Conservation (phyloP, 2,113 vertebrate species). For the Xiphias gladius region DNA sequence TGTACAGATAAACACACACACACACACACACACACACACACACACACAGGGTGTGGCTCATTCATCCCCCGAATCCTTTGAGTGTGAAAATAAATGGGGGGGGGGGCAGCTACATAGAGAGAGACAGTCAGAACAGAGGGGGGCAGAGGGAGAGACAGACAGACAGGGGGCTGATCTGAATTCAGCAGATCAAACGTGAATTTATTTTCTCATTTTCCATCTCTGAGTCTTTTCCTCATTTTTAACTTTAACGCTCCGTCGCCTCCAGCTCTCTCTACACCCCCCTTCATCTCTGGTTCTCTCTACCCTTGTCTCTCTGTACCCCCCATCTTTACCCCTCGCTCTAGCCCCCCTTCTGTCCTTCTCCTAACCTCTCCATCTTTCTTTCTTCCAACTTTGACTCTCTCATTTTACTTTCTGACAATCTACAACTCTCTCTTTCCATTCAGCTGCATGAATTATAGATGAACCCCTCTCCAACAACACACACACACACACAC, state of each 20-base stretch:
- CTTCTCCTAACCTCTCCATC: not conserved
- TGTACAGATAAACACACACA: no score
- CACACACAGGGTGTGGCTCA: slow-evolving; percentile 9
- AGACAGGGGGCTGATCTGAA: slow-evolving; percentile 23
- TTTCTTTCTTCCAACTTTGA: slow-evolving; percentile 45
- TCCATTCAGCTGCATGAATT: slow-evolving; percentile 64
- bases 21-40: not conserved
- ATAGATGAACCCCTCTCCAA: slow-evolving; percentile 57
- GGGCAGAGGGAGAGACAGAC: not conserved
- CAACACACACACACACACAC: not conserved
- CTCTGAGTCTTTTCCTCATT: slow-evolving; percentile 50
- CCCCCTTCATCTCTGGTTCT: not conserved
- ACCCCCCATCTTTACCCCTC: not conserved
- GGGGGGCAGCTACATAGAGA: not conserved
- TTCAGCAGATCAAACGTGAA: slow-evolving; percentile 58
- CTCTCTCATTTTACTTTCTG: slow-evolving; percentile 44
- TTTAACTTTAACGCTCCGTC: slow-evolving; percentile 55
- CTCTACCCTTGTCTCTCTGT: not conserved
- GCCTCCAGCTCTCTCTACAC: slow-evolving; percentile 29
- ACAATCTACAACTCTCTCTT: slow-evolving; percentile 21
- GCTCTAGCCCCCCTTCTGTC: not conserved
- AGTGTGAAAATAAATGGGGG: not conserved
- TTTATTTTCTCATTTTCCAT: slow-evolving; percentile 54
- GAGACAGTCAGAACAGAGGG: not conserved
- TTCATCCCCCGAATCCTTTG: not conserved